Base-by-base conservation (phyloP, 2,888 invertebrate species). In the Quadriops clusia region DNA sequence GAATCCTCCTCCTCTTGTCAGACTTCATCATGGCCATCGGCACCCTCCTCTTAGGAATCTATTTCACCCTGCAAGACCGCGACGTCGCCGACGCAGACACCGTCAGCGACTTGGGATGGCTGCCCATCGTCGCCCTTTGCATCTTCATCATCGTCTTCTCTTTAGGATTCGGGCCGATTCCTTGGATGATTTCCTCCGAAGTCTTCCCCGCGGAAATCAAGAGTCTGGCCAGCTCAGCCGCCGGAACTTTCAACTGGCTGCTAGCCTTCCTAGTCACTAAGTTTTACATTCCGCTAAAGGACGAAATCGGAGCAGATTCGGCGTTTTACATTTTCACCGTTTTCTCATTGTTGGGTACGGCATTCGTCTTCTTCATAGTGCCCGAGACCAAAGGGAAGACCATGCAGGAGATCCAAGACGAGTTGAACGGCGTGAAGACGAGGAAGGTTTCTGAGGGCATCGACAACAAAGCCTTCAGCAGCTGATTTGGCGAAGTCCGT, bases 131-230 rank as follows among this genome's bases (percentile, higher is more conserved):
- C 2, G 72, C 79, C 14, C 58, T 89, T 11, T 80, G 83, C 23
- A 39, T 82, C 2, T 90, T 84, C 57, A 77, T 87, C 11, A 58
- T 83, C 11, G 72, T 82, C 23, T 90, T 87, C 61, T 83, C 85
- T 0, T 50, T 86, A 26, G 89, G 89, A 26, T 80, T 77, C 46
- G 90, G 90, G 1, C 90, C 90, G 0, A 82, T 90, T 24, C 89
- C 89, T 0, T 85, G 84, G 84, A 70, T 87, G 67, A 80, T 84
- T 67, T 67, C 79, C 55, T 74, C 86, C 3, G 90, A 90, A 56
- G 64, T 90, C 7, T 81, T 90, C 54, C 70, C 83, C 26, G 67
- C 78, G 2, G 77, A 84, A 46, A 79, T 86, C 34, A 84, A 84
- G 52, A 78, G 75, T 3, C 67, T 79, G 29, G 80, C 80, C 13